These are phyloP conservation scores for Stenurella melanura DNA, from an alignment of 2,888 invertebrate genomes.

Conservation along the genomic window DNA sequence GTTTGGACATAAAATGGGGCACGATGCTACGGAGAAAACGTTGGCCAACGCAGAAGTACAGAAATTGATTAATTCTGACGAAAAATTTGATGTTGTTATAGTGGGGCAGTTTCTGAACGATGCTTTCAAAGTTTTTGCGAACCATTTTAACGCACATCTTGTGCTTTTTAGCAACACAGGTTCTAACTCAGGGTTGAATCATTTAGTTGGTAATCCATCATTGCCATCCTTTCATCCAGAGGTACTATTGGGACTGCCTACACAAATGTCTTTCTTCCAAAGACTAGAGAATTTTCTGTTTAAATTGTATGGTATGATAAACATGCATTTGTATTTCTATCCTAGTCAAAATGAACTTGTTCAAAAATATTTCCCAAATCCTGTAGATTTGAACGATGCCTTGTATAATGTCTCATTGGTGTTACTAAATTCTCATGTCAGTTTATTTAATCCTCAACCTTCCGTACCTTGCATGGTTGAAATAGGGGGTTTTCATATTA, in stretches of 20 bases:
- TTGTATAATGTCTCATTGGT: constrained; percentile 62
- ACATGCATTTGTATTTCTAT: not conserved
- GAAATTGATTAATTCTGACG: constrained; percentile 64
- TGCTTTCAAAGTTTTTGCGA: constrained; percentile 69
- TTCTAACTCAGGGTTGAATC: constrained; percentile 72
- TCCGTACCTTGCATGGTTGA: constrained; percentile 76
- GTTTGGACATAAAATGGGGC: not conserved
- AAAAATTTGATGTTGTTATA: constrained; percentile 69
- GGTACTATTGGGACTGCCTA: constrained; percentile 65
- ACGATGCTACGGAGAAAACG: constrained; percentile 38
- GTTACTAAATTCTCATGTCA: constrained; percentile 72
- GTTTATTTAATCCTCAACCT: constrained; percentile 73
- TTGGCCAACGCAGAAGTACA: constrained; percentile 68
- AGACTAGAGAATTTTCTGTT: not conserved
- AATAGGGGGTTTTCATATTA: constrained; percentile 76
- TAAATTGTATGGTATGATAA: not conserved
- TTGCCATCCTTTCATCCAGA: constrained; percentile 75
- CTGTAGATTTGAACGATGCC: constrained; percentile 58
- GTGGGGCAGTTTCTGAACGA: constrained; percentile 74
- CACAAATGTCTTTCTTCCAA: constrained; percentile 13
- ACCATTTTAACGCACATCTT: constrained; percentile 66
- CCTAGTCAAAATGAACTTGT: constrained; percentile 26
- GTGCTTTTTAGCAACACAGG: constrained; percentile 71
- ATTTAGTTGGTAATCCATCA: constrained; percentile 73
- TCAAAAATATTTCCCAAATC: constrained; percentile 48